Conservation (phyloP, 2,888 invertebrate species). For the Polietes domitor region DNA sequence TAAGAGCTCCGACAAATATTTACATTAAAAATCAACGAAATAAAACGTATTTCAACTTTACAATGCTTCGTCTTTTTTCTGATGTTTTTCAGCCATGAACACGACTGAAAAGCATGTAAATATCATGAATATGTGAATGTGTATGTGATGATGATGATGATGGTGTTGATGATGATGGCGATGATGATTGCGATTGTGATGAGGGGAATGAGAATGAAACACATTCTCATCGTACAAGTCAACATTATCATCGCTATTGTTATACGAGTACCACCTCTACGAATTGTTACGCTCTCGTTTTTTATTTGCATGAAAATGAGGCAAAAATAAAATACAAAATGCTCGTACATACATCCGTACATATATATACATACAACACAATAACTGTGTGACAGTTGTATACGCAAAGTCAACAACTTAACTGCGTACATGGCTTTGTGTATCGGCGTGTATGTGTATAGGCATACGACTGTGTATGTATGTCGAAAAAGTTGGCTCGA, state of each 20-base stretch:
- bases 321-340: neutral
- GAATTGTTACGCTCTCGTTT: constrained; percentile 25
- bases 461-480: neutral
- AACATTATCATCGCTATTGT: constrained; percentile 49
- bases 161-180: neutral
- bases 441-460: neutral
- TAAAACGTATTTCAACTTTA: constrained; percentile 30
- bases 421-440: neutral
- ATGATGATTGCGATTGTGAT: constrained; percentile 25
- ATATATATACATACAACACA: constrained; percentile 21
- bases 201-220: no score
- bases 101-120: neutral
- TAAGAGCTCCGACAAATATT: constrained; percentile 49
- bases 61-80: neutral
- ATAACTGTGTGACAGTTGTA: constrained; percentile 52
- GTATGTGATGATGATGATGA: constrained; percentile 14
- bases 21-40: constrained; percentile 55
- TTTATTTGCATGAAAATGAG: neutral
- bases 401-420: constrained; percentile 54
- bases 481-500: neutral
- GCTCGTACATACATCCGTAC: neutral
- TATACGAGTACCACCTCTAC: constrained; percentile 9
- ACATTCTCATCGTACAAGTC: constrained; percentile 42
- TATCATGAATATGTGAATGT: constrained; percentile 1
- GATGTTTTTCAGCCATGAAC: neutral